A percentile compares a stretch with the other conserved stretches of the same genome.
phyloP scores from a whole-genome alignment of 2,797 vertebrate genomes.

The Glossophaga mutica region DNA sequence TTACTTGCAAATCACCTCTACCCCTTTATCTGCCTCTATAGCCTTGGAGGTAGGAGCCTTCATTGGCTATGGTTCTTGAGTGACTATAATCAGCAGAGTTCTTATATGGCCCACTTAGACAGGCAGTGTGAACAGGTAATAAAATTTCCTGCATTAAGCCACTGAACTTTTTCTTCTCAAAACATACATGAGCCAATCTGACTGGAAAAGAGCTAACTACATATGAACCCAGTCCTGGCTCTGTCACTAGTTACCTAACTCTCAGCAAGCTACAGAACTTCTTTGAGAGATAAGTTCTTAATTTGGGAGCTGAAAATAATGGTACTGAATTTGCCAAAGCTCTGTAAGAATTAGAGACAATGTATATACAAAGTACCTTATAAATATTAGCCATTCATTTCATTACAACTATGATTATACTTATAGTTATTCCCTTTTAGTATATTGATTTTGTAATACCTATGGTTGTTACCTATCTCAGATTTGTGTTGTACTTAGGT shows the following conservation, averaged over 20 bases:
- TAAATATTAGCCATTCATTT: not conserved
- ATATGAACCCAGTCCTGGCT: not conserved
- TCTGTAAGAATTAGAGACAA: not conserved
- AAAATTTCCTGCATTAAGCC: not conserved
- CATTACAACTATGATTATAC: not conserved
- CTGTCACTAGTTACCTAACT: not conserved
- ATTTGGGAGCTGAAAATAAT: not conserved
- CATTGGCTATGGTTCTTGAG: not conserved
- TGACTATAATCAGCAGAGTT: not conserved
- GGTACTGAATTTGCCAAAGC: not conserved
- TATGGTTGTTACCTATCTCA: not conserved
- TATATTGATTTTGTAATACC: not conserved
- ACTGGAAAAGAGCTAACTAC: not conserved
- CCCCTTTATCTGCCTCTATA: not conserved
- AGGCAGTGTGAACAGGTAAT: not conserved
- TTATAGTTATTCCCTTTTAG: constrained; percentile 1
- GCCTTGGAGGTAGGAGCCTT: not conserved
- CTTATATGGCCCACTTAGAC: not conserved
- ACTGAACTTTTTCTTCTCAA: not conserved
- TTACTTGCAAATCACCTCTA: not conserved
- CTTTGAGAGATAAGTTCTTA: not conserved
- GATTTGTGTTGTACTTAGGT: not conserved
- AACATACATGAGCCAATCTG: not conserved
- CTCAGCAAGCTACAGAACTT: not conserved
- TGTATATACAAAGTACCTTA: not conserved